Evolutionary conservation across 2,113 vertebrate genomes (phyloP).

Genomic region (Psittacus erithacus): DNA sequence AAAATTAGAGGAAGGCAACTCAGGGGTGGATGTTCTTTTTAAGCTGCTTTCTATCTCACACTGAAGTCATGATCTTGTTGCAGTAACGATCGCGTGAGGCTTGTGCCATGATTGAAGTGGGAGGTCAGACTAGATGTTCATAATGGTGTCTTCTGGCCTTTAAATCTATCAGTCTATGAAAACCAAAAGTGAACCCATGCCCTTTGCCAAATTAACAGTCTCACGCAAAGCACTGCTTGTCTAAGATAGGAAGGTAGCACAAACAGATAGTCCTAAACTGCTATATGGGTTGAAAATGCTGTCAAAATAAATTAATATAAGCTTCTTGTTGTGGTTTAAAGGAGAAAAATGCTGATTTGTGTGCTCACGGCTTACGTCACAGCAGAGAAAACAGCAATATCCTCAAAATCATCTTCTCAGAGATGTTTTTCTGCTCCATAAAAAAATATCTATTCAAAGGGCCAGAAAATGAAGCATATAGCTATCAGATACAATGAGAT

Average conservation of each 20-base stretch:
- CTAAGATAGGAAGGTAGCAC: conserved; percentile 36
- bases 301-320: conserved; percentile 48
- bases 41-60: neutral
- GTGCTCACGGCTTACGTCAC: neutral
- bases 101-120: conserved; percentile 14
- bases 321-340: neutral
- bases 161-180: conserved; percentile 58
- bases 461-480: neutral
- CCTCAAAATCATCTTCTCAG: neutral
- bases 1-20: neutral
- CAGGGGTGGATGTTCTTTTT: neutral
- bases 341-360: neutral
- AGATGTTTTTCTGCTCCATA: neutral
- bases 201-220: conserved; percentile 59
- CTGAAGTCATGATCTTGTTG: neutral
- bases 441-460: neutral
- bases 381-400: neutral
- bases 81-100: neutral
- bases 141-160: conserved; percentile 54
- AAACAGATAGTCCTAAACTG: conserved; percentile 24
- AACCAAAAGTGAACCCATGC: conserved; percentile 65
- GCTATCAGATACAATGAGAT: neutral
- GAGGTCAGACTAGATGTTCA: conserved; percentile 49
- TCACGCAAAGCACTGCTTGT: conserved; percentile 43
- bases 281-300: conserved; percentile 13